Base-by-base conservation (phyloP, 1,140 invertebrate species). In the Pollicipes pollicipes region DNA sequence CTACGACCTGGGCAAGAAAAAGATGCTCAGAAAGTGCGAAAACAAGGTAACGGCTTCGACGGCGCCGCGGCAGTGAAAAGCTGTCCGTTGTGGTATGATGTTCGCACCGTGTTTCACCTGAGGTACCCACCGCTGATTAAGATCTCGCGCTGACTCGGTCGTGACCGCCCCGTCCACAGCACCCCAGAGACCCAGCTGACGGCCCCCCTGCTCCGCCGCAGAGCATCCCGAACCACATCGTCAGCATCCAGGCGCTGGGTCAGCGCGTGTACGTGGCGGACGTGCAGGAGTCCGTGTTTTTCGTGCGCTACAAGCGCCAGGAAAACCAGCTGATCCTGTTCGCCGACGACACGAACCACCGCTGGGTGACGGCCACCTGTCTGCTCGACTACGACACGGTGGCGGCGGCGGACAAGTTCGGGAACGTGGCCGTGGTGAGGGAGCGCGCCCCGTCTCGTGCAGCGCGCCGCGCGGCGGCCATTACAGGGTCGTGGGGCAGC, bases 301-400 rank as follows among this genome's bases (percentile, higher is more conserved):
- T 95, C 78, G 85, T 99, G 0, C 86, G 94, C 37, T 99, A 99
- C 80, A 95, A 95, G 78, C 85, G 93, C 37, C 85, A 89, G 72
- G 97, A 98, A 78, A 99, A 99, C 82, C 95, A 98, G 77, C 82
- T 99, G 63, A 95, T 98, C 45, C 91, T 99, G 66, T 99, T 99
- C 81, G 93, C 95, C 6, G 97, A 99, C 80, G 97, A 99, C 77
- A 97, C 94, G 0, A 90, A 93, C 82, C 97, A 97, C 0, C 83
- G 96, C 69, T 99, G 93, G 91, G 88, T 98, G 1, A 98, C 95
- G 0, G 88, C 90, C 35, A 90, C 90, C 0, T 88, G 88, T 75
- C 83, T 98, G n/a, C 80, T 99, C 26, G 97, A 99, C 82, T 98
- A 97, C 76, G 92, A 97, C 76, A 98, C 97, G 3, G 88, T 98